A percentile compares a stretch with the other conserved stretches of the same genome.
phyloP scores from a whole-genome alignment of 2,113 vertebrate species.

The Nycticryphes semicollaris region DNA sequence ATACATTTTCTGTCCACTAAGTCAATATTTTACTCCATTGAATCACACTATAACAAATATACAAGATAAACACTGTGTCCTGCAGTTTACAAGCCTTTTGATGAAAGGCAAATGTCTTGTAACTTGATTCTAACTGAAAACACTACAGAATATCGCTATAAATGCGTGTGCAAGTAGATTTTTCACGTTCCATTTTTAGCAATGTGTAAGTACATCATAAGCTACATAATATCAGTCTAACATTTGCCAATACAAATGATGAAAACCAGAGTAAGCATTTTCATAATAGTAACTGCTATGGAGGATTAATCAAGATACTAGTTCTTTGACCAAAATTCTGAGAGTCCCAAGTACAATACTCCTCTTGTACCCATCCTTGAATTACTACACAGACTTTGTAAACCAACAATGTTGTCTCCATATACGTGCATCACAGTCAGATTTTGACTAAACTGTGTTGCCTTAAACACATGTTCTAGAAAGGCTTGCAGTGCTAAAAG shows the following conservation, averaged over 20 bases:
- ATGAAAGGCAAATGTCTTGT: background rate
- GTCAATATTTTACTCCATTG: background rate
- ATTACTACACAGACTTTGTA: background rate
- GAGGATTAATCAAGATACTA: background rate
- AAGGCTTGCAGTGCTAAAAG: background rate
- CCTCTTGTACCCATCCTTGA: background rate
- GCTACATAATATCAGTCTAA: background rate
- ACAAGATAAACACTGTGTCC: background rate
- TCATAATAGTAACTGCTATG: background rate
- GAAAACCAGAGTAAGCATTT: background rate
- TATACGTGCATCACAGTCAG: background rate
- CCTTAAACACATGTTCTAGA: background rate
- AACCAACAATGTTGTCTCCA: background rate
- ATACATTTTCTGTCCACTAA: background rate
- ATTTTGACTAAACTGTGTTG: background rate
- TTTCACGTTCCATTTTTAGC: background rate
- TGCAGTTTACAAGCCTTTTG: background rate
- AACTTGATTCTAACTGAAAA: background rate
- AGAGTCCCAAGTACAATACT: background rate
- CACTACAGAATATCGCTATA: background rate
- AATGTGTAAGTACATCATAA: background rate
- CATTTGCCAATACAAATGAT: background rate
- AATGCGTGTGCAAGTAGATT: background rate
- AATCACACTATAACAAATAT: background rate
- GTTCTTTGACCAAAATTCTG: background rate